Evolutionary conservation across 2,888 invertebrate genomes (phyloP), one percentile per base, ranked within the genome.

Genomic region (Graphium colonna): DNA sequence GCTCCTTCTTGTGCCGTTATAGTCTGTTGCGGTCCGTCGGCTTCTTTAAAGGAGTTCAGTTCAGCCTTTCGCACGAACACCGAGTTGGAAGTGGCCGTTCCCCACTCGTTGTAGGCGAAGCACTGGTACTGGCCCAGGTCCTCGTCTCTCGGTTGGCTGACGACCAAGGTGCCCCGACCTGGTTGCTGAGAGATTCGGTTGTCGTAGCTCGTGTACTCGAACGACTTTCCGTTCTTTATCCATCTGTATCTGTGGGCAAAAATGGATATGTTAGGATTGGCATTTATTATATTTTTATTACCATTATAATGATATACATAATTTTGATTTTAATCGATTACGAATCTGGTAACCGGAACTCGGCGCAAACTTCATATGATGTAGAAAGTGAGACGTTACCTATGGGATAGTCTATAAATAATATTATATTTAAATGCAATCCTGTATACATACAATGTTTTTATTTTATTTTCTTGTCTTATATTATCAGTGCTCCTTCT

Each of bases 71-170:
- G 92, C 39, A 99, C 95, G 74, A 97, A 96, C n/a, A 98, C 97
- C 0, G 96, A 96, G 82, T 97, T 97, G 5, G 98, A 97, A 1
- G 97, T 96, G 39, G 98, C 97, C 1, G 92, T 94, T 51, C 98
- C 99, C 91, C 96, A 96, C 71, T 95, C 95, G 82, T 99, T 99
- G 71, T 93, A 92, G 1, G 98, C 98, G 82, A 97, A 96, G 82
- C 98, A 98, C 79, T 98, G 97, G 82, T 98, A 98, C 74, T 97
- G 96, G 17, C 97, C 98, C 60, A 97, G 92, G 82, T 98, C 98
- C 75, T 96, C 97, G 66, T 96, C 95, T 48, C 95, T 92, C 0
- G 98, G 98, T 60, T 93, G 91, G 52, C 96, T 94, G 65, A 98
- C 95, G 26, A 98, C 96, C 44, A 99, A 91, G 1, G 98, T 97